Evolutionary conservation across 2,888 invertebrate species (phyloP).

Genomic region (Trypoxylon attenuatum): DNA sequence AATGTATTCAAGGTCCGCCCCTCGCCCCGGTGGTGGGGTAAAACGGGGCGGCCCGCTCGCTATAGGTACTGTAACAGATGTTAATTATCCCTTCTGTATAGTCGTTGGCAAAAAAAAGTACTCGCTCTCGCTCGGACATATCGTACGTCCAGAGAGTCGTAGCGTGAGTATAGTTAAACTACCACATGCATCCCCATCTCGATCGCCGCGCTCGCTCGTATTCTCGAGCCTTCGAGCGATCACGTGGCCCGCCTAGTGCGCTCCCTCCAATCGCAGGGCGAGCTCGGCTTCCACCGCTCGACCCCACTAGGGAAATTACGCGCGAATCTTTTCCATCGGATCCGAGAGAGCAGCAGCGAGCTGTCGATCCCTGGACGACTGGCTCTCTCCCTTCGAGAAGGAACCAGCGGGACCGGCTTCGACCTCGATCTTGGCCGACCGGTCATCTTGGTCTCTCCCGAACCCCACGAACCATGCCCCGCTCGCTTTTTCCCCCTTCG

Average conservation of each 20-base stretch:
- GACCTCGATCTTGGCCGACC: too few relatives aligned
- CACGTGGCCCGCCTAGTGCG: slow-evolving; percentile 38
- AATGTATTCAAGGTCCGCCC: slow-evolving; percentile 75
- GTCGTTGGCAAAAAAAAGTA: slow-evolving; percentile 53
- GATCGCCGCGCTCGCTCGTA: slow-evolving; percentile 2
- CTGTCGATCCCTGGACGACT: neutral
- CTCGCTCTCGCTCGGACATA: slow-evolving; percentile 46
- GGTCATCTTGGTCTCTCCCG: neutral
- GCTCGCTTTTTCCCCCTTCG: neutral
- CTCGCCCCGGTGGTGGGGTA: slow-evolving; percentile 65
- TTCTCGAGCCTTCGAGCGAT: slow-evolving; percentile 31
- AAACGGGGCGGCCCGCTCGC: slow-evolving; percentile 70
- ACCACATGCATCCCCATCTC: slow-evolving; percentile 44
- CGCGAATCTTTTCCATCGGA: slow-evolving; percentile 13
- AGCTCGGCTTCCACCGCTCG: slow-evolving; percentile 37
- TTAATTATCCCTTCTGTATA: slow-evolving; percentile 74
- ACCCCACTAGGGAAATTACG: slow-evolving; percentile 37
- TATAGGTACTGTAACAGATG: slow-evolving; percentile 73
- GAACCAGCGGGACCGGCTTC: too few relatives aligned
- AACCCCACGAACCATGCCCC: neutral
- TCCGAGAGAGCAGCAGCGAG: too few relatives aligned
- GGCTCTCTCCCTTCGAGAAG: neutral
- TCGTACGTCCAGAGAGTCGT: slow-evolving; percentile 50
- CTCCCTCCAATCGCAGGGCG: slow-evolving; percentile 43
- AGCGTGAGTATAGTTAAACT: too few relatives aligned